Evolutionary conservation across 2,888 invertebrate species (phyloP), one percentile per base, ranked within the genome.

Genomic region (Pseudococcus longispinus): DNA sequence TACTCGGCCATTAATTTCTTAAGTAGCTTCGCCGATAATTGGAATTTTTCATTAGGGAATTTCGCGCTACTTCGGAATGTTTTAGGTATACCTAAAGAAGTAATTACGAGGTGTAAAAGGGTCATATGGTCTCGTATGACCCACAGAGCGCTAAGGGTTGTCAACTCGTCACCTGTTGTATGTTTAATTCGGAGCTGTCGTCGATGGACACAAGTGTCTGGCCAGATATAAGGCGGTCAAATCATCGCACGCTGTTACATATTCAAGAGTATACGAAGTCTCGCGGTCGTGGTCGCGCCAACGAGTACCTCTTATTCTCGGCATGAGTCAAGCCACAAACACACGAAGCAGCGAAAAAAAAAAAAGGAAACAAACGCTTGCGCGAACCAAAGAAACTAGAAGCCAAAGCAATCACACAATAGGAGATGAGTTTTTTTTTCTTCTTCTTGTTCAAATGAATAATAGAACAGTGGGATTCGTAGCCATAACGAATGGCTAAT

Each of bases 391-490:
- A 86, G 77, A 77, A 77, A 86, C 55, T 86, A 80, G 86, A 86
- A 86, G 86, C 86, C 55, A 77, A 77, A 77, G 86, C 86, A 86
- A 86, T 86, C 86, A 46, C 80, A 86, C 86, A 86, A 86, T 86
- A 86, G 86, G 80, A 86, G 86, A 86, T 77, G 86, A 86, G 80
- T 86, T 86, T 85, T 86, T 60, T 60, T 60, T 51, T 51, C 51
- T 60, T 60, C 60, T 60, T 60, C 60, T 60, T 60, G 23, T 60
- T 86, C 74, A 86, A 86, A 86, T 80, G 86, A 86, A 86, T 86
- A 86, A 86, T 86, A 86, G 86, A 86, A 86, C 86, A 86, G 86
- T 86, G 46, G 86, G 86, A 86, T 86, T 86, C 86, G 86, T 86
- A 86, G 80, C 86, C 86, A 86, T 80, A 86, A 86, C 86, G 86